Percentiles rank a stretch among this genome's conserved stretches.
phyloP scores from a whole-genome alignment of 2,797 vertebrate genomes.

The Cyclura pinguis region DNA sequence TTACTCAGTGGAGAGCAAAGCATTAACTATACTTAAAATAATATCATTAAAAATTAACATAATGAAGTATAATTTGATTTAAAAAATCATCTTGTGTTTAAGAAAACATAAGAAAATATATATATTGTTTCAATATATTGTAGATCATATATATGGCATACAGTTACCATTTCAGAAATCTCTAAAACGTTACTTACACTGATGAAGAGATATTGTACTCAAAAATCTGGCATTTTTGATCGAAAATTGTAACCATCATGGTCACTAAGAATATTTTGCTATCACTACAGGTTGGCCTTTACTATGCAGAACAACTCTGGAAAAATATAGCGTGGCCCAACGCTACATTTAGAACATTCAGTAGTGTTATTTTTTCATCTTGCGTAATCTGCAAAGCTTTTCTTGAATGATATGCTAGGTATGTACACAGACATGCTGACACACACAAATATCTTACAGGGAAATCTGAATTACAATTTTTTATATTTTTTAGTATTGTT shows the following conservation, averaged over 20 bases:
- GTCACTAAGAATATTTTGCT: constrained; percentile 18
- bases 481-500: no score
- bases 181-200: not conserved
- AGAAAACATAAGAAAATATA: no score
- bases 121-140: no score
- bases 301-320: not conserved
- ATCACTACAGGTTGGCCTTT: not conserved
- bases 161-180: not conserved
- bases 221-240: not conserved
- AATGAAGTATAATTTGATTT: not conserved
- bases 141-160: not conserved
- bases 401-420: not conserved
- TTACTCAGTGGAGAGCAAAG: no score
- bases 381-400: constrained; percentile 4
- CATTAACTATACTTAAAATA: no score
- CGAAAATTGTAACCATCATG: not conserved
- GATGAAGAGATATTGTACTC: not conserved
- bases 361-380: not conserved
- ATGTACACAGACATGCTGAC: not conserved
- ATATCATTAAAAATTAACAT: not conserved
- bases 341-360: not conserved
- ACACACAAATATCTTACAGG: not conserved
- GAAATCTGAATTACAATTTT: not conserved
- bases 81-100: not conserved
- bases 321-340: not conserved